Evolutionary conservation across 2,113 vertebrate species (phyloP).

Genomic region (Odocoileus virginianus): DNA sequence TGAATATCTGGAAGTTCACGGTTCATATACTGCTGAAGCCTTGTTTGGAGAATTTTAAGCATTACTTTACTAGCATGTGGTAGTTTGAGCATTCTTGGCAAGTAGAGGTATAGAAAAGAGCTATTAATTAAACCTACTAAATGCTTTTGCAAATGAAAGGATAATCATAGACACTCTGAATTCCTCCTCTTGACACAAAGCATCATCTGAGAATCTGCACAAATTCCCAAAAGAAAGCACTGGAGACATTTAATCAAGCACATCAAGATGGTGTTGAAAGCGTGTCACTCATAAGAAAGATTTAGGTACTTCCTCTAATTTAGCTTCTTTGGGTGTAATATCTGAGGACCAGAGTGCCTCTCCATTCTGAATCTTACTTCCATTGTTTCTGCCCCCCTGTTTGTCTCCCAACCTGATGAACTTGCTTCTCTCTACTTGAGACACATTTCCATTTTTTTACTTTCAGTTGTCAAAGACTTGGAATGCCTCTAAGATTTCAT

Average conservation of each 20-base stretch:
- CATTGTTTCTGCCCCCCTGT: background rate
- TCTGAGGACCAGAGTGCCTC: background rate
- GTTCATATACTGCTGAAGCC: background rate
- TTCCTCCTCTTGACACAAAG: conserved; percentile 1
- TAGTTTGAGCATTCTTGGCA: background rate
- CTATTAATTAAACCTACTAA: conserved; percentile 1
- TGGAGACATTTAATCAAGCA: conserved; percentile 15
- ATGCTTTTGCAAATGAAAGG: conserved; percentile 15
- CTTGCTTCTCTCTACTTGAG: background rate
- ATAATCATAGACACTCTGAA: conserved; percentile 22
- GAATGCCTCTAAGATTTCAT: background rate
- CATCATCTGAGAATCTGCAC: background rate
- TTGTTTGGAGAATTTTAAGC: background rate
- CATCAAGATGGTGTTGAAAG: background rate
- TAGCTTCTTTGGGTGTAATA: background rate
- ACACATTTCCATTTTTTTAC: background rate
- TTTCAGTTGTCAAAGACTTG: background rate
- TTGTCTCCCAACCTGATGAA: background rate
- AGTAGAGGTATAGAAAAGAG: background rate
- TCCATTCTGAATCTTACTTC: background rate
- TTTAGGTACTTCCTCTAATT: background rate
- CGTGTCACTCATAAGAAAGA: background rate
- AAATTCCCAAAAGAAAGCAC: background rate
- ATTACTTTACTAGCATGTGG: background rate
- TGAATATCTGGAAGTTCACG: background rate